Conservation (phyloP, 1,140 invertebrate species). For the Trinorchestia longiramus region DNA sequence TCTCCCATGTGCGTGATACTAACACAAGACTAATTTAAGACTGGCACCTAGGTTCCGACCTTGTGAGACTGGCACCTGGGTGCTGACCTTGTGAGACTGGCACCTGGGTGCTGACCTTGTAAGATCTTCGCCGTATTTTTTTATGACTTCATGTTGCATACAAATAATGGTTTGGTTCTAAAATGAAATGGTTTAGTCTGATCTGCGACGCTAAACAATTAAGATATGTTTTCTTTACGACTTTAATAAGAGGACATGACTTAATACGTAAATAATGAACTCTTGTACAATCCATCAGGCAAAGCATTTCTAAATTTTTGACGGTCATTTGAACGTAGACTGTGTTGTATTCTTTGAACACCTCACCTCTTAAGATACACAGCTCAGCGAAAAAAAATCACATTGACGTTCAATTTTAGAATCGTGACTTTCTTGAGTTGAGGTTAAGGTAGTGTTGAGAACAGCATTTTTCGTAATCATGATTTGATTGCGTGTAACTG, state of each 20-base stretch:
- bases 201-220: background rate
- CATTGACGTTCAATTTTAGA: no score
- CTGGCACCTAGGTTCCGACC: background rate
- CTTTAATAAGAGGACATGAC: background rate
- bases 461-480: no score
- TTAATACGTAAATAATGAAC: background rate
- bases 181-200: background rate
- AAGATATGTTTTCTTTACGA: background rate
- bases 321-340: no score
- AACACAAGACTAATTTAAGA: background rate
- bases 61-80: background rate
- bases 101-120: no score
- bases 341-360: no score
- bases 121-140: background rate
- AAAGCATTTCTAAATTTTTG: no score
- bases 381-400: no score
- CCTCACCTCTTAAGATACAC: no score
- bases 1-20: slow-evolving; percentile 2
- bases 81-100: background rate
- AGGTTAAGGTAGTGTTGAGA: no score
- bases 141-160: background rate
- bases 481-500: no score
- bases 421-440: no score
- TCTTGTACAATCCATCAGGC: no score
- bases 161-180: background rate